Conservation (phyloP, 2,888 invertebrate genomes). For the Anodontia alba region DNA sequence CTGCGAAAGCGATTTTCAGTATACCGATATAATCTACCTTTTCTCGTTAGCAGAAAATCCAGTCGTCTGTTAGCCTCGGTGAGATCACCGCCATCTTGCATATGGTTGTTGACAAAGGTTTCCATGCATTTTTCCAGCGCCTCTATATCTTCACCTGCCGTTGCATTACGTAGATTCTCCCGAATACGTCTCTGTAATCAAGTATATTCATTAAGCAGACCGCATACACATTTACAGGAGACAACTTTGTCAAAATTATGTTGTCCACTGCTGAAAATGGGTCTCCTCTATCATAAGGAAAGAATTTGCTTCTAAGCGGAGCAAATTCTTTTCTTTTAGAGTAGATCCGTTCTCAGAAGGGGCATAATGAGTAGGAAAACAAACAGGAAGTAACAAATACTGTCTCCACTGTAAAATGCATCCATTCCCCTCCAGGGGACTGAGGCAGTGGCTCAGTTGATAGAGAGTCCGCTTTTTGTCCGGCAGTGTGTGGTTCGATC, state of each 20-base stretch:
- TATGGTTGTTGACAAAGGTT: conserved; percentile 68
- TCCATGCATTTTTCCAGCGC: conserved; percentile 68
- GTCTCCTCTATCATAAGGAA: neutral
- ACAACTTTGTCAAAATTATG: no score
- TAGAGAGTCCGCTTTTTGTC: no score
- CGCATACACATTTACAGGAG: no score
- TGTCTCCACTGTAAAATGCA: neutral
- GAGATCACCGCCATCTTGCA: conserved; percentile 76
- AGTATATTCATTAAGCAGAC: neutral
- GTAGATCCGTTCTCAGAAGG: no score
- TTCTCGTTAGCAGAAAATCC: conserved; percentile 66
- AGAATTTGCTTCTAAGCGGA: no score
- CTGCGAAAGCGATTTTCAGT: neutral
- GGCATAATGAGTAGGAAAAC: no score
- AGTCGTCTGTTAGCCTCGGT: conserved; percentile 68
- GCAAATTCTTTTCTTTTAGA: no score
- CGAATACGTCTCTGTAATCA: conserved; percentile 69
- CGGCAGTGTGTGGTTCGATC: no score
- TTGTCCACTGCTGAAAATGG: no score
- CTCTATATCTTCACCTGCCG: conserved; percentile 67
- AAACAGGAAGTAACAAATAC: no score
- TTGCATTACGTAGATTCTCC: conserved; percentile 67
- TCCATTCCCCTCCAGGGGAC: neutral
- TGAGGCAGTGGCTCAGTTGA: no score
- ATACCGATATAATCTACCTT: no score